A percentile compares a stretch with the other conserved stretches of the same genome.
phyloP scores from a whole-genome alignment of 1,140 invertebrate genomes.

The Helicoverpa zea region DNA sequence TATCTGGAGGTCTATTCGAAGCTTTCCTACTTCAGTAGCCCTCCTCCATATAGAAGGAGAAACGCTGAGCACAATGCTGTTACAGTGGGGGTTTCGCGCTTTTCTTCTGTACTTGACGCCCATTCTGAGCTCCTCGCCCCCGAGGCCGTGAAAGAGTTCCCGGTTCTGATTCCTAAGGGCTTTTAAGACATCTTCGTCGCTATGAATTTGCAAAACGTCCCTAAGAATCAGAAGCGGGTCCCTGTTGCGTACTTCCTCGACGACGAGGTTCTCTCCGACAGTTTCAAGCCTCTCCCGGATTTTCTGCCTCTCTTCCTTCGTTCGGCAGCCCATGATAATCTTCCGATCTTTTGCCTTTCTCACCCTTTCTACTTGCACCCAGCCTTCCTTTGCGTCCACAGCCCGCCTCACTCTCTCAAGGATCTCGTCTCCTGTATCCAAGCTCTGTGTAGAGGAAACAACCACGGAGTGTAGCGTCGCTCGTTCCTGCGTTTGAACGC shows the following conservation, averaged over 20 bases:
- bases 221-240: conserved; percentile 50
- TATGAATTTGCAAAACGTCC: conserved; percentile 25
- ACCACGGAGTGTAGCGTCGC: conserved; percentile 31
- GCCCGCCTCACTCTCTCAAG: conserved; percentile 34
- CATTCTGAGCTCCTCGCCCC: neutral
- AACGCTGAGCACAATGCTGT: no score
- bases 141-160: neutral
- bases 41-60: no score
- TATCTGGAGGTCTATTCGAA: conserved; percentile 19
- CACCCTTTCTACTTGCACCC: neutral
- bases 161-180: neutral
- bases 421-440: conserved; percentile 39
- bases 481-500: neutral
- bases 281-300: no score
- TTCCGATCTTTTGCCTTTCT: neutral
- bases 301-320: neutral
- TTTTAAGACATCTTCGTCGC: conserved; percentile 52
- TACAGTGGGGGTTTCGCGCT: neutral
- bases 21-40: neutral
- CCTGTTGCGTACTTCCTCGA: neutral
- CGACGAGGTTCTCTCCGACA: neutral
- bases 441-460: conserved; percentile 11
- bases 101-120: neutral
- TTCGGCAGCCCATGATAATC: neutral
- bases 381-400: conserved; percentile 44